A percentile compares a stretch with the other conserved stretches of the same genome.
Conservation (phyloP, 2,113 vertebrate species). For the Potamarius usumacintae region DNA sequence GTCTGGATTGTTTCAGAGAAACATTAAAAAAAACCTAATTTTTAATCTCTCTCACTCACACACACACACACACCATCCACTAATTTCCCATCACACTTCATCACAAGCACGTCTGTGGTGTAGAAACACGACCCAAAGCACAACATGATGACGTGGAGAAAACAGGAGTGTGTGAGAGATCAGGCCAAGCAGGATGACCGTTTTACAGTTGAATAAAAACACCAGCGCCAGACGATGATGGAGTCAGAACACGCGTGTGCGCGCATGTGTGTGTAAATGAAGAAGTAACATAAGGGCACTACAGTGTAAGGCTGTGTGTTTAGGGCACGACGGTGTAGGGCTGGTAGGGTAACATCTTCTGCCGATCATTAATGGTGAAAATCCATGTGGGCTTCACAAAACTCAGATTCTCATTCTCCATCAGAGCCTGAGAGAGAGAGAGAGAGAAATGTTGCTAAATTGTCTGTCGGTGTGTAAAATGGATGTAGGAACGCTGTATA, state of each 20-base stretch:
- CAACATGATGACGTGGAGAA: not conserved
- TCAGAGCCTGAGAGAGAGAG: slow-evolving; percentile 75
- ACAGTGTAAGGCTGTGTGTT: not conserved
- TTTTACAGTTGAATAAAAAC: not conserved
- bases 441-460: not conserved
- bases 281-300: not conserved
- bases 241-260: not conserved
- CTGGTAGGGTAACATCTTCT: slow-evolving; percentile 84
- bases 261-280: not conserved
- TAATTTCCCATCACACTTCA: not conserved
- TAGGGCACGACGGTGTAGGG: slow-evolving; percentile 81
- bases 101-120: not conserved
- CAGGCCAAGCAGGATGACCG: not conserved
- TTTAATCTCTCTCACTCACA: not conserved
- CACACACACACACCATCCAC: not conserved
- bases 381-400: slow-evolving; percentile 89
- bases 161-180: not conserved
- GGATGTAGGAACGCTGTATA: too few species aligned
- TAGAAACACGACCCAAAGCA: not conserved
- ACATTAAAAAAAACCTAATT: not conserved
- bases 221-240: not conserved
- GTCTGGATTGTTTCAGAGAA: too few species aligned
- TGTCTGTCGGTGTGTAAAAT: too few species aligned
- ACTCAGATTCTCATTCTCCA: slow-evolving; percentile 82
- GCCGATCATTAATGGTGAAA: slow-evolving; percentile 82